Conservation (phyloP, 2,888 invertebrate species). For the Campoplex nolae region DNA sequence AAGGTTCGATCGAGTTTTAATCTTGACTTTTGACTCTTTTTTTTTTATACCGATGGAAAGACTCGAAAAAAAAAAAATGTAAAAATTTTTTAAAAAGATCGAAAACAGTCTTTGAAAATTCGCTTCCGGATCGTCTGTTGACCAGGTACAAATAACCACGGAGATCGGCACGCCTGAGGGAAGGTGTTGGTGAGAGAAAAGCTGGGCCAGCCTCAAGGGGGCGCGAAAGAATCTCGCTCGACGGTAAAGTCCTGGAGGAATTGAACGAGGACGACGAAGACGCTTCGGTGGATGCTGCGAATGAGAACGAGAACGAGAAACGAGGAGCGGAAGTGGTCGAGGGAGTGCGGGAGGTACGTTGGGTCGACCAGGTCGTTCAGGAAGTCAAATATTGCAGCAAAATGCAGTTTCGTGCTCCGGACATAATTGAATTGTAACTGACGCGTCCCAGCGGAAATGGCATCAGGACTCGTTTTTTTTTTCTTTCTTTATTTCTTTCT, state of each 20-base stretch:
- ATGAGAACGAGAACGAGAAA: conserved; percentile 63
- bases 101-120: not conserved
- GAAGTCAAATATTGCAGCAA: conserved; percentile 78
- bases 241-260: conserved; percentile 76
- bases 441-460: conserved; percentile 45
- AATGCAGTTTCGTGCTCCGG: conserved; percentile 79
- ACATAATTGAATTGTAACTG: conserved; percentile 79
- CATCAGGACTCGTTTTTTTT: conserved; percentile 1
- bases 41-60: no score
- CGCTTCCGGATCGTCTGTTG: conserved; percentile 49
- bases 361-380: conserved; percentile 73
- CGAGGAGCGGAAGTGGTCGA: conserved; percentile 12
- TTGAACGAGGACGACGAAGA: conserved; percentile 78
- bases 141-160: conserved; percentile 82
- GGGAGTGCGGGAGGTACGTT: conserved; percentile 55
- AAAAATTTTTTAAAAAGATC: not conserved
- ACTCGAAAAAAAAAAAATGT: no score
- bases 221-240: conserved; percentile 72
- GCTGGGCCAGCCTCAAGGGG: conserved; percentile 55
- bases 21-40: no score
- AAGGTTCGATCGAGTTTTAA: no score
- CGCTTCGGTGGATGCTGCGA: conserved; percentile 55
- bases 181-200: conserved; percentile 72
- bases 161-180: conserved; percentile 78
- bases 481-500: not conserved